Evolutionary conservation across 2,888 invertebrate species (phyloP).

Genomic region (Stratiomys singularior): DNA sequence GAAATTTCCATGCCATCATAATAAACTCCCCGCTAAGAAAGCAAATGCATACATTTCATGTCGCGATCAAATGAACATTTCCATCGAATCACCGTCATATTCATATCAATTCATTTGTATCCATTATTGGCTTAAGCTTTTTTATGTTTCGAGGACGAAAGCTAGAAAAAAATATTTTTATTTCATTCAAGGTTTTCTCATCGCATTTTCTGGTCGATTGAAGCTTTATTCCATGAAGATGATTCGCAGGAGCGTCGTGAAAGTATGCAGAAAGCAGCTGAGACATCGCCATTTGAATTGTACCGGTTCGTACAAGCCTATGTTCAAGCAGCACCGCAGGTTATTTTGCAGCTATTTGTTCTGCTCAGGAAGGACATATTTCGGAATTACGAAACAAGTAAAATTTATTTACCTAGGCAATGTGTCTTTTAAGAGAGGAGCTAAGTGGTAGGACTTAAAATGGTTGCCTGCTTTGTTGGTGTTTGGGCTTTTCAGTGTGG

Average conservation of each 20-base stretch:
- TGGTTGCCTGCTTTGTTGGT: too few relatives aligned
- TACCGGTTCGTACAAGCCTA: slow-evolving; percentile 83
- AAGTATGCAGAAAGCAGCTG: slow-evolving; percentile 70
- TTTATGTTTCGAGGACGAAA: too few relatives aligned
- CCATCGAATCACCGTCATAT: too few relatives aligned
- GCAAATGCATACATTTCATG: too few relatives aligned
- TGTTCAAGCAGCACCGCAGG: slow-evolving; percentile 80
- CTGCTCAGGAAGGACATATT: slow-evolving; percentile 70
- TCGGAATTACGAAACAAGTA: slow-evolving; percentile 74
- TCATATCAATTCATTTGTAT: not conserved
- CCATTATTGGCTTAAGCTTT: not conserved
- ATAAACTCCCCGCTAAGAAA: too few relatives aligned
- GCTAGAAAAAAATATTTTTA: not conserved
- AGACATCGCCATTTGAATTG: slow-evolving; percentile 77
- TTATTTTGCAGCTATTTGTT: slow-evolving; percentile 73
- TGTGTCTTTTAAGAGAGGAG: too few relatives aligned
- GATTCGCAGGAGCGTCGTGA: slow-evolving; percentile 71
- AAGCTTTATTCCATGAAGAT: slow-evolving; percentile 71
- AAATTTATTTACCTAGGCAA: slow-evolving; percentile 37
- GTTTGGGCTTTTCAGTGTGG: too few relatives aligned
- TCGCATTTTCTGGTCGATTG: slow-evolving; percentile 80
- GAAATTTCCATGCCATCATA: too few relatives aligned
- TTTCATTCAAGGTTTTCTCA: slow-evolving; percentile 71
- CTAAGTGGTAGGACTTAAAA: too few relatives aligned
- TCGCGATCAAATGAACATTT: too few relatives aligned